Evolutionary conservation across 2,113 vertebrate species (phyloP).

Genomic region (Catharus minimus): DNA sequence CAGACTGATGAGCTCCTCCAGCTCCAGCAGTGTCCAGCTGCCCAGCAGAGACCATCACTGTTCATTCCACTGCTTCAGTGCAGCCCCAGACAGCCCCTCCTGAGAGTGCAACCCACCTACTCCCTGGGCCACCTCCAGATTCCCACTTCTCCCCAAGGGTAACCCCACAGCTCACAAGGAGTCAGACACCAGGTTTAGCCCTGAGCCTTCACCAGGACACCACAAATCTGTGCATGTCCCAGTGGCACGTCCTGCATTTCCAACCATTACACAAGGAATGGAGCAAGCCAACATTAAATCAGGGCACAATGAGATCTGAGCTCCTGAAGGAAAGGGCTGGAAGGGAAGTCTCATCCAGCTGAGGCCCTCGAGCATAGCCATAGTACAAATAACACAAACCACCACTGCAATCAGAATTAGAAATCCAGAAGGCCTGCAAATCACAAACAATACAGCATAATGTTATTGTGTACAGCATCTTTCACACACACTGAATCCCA

Average conservation of each 20-base stretch:
- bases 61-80: background rate
- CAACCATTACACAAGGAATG: background rate
- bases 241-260: background rate
- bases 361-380: background rate
- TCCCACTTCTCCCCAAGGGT: background rate
- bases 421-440: slow-evolving; percentile 39
- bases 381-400: slow-evolving; percentile 14
- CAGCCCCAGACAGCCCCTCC: background rate
- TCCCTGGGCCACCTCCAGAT: background rate
- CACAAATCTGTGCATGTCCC: background rate
- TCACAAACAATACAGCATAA: slow-evolving; percentile 48
- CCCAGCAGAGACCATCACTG: background rate
- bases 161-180: background rate
- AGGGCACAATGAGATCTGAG: background rate
- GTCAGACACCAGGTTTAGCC: background rate
- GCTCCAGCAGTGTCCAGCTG: background rate
- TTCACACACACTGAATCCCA: slow-evolving; percentile 23
- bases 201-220: background rate
- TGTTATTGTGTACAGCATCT: slow-evolving; percentile 44
- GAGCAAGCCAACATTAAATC: background rate
- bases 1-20: background rate
- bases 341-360: background rate
- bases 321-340: background rate
- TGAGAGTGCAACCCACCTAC: rapidly evolving
- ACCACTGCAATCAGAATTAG: background rate